Evolutionary conservation across 2,888 invertebrate species (phyloP).

Genomic region (Digitonthophagus gazella): DNA sequence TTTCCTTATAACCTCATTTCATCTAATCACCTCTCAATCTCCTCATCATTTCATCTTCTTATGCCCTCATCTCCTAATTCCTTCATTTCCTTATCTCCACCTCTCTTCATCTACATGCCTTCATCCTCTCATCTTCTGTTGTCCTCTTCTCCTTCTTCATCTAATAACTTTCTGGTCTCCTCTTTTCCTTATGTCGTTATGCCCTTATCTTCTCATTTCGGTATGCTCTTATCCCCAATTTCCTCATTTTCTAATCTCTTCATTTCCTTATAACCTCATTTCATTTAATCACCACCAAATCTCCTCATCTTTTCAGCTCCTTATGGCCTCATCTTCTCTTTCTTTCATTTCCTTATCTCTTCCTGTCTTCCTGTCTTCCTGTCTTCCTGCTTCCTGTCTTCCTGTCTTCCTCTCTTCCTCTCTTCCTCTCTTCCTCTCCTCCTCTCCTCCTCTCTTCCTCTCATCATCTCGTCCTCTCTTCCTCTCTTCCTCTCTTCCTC

Average conservation of each 20-base stretch:
- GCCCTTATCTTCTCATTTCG: neutral
- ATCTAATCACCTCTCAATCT: neutral
- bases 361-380: neutral
- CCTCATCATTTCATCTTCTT: neutral
- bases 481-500: neutral
- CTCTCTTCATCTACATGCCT: neutral
- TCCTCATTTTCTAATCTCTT: neutral
- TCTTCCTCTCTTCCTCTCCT: constrained; percentile 1
- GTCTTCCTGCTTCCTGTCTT: neutral
- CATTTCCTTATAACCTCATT: neutral
- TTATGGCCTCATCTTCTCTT: neutral
- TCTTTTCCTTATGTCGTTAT: neutral
- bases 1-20: neutral
- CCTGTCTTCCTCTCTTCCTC: constrained; percentile 2
- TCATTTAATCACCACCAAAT: neutral
- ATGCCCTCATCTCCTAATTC: neutral
- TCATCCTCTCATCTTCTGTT: neutral
- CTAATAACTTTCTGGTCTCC: neutral
- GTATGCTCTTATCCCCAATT: neutral
- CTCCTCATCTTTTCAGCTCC: constrained; percentile 2
- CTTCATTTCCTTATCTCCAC: neutral
- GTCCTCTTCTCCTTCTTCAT: neutral
- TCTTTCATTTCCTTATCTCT: neutral
- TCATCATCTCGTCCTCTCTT: neutral
- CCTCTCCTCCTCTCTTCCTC: constrained; percentile 1